Evolutionary conservation across 2,888 invertebrate species (phyloP), one percentile per base, ranked within the genome.

Genomic region (Rhaphigaster nebulosa): DNA sequence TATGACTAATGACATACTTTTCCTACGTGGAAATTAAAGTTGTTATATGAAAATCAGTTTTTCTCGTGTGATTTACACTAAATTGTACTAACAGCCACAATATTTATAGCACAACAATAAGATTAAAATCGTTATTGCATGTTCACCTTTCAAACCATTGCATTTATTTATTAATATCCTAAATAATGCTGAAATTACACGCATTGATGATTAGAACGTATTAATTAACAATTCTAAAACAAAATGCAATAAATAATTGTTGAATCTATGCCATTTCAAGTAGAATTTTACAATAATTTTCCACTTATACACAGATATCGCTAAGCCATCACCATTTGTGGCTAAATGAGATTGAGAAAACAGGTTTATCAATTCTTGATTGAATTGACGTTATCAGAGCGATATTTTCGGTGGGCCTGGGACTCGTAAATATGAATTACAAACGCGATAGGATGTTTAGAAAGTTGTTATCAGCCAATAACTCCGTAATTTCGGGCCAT

Each of bases 1-100:
- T 84, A 15, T n/a, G n/a, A 50, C 84, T 84, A 84, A 84, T 84
- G 84, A 50, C n/a, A 45, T 84, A 45, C 84, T 84, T 84, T 84
- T 84, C 70, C 70, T 20, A 20, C 34, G 34, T 76, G 34, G 70
- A 84, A 84, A 84, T 84, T 41, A 45, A 84, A 41, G 41, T 50
- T 84, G 45, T 50, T 45, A 84, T 84, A 84, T 45, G 84, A 50
- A 84, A 45, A 84, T 84, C 84, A 45, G 84, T 84, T 45, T 84
- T 84, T 50, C 84, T 13, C 41, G 45, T 45, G 84, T 50, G 38
- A 50, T 84, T 84, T 84, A 45, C 84, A 84, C 84, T 84, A 84
- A 84, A 84, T 84, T 84, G 45, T 84, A 84, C 84, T 84, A 84
- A 84, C 45, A 45, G 84, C 45, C 45, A 29, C 29, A 76, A 76